Evolutionary conservation across 2,113 vertebrate species (phyloP), one percentile per base, ranked within the genome.

Genomic region (Cynocephalus volans): DNA sequence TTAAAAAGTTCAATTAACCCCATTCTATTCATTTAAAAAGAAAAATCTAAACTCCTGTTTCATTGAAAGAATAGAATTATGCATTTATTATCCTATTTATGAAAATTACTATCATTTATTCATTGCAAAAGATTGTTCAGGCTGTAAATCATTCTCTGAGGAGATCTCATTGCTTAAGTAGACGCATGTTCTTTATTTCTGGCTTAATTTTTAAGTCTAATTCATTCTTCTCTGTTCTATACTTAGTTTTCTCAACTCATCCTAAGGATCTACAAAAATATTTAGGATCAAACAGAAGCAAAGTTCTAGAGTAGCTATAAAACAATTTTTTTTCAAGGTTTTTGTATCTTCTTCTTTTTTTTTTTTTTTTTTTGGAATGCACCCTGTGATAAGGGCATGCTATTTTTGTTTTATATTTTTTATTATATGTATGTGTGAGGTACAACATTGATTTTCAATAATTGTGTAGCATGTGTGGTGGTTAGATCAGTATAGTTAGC

Each of bases 51-150:
- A 24, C 5, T 75, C 26, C 23, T 70, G 13, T 26, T 70, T 23
- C n/a, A 64, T 48, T 64, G 81, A 83, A 88, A 72, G 36, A 79
- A 72, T n/a, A 83, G 45, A 23, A 77, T 88, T 88, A 64, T 77
- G 18, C 14, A 48, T 50, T 11, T 5, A 76, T 11, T 76, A 69
- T 41, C 33, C n/a, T 69, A 18, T 94, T 97, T 79, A 83, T 75
- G 60, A 87, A 60, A 28, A 75, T 75, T 77, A 15, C 36, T 75
- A 60, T 85, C 23, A 92, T 94, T 72, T 90, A 93, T 92, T 96
- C 67, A 95, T 70, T 90, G 41, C 14, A 26, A 95, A 88, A 81
- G 21, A 58, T 75, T 88, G n/a, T 15, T 95, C 18, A 82, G 70
- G 26, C 70, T 77, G n/a, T 67, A 95, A 89, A 56, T 91, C 15